Percentiles rank a stretch among this genome's conserved stretches.
phyloP scores from a whole-genome alignment of 2,113 vertebrate species.

The Chionis minor region DNA sequence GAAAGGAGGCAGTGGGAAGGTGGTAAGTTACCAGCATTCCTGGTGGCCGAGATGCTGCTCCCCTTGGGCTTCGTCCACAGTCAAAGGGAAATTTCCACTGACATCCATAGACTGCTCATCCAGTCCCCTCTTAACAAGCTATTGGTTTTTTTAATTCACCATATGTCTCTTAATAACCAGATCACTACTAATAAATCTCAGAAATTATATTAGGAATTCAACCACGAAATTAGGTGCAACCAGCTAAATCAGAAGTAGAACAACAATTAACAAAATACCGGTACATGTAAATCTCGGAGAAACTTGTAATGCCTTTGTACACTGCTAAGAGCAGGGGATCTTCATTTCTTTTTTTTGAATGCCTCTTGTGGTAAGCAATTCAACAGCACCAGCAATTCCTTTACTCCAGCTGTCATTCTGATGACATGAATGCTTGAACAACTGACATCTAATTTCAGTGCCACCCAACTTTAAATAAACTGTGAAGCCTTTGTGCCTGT shows the following conservation, averaged over 20 bases:
- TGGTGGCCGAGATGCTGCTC: background rate
- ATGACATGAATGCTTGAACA: background rate
- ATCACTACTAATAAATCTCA: conserved; percentile 8
- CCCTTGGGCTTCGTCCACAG: background rate
- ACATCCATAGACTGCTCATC: background rate
- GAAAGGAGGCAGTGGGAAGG: background rate
- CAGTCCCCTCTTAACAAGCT: background rate
- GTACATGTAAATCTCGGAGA: background rate
- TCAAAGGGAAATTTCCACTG: conserved; percentile 15
- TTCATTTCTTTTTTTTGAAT: background rate
- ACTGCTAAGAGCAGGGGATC: background rate
- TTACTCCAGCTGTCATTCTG: background rate
- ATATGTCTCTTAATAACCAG: conserved; percentile 16
- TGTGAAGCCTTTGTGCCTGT: background rate
- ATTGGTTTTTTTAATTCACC: background rate
- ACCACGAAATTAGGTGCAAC: background rate
- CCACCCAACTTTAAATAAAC: background rate
- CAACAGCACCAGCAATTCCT: background rate
- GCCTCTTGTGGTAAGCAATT: background rate
- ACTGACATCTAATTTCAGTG: background rate
- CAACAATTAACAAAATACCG: background rate
- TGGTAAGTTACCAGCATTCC: background rate
- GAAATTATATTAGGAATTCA: conserved; percentile 45
- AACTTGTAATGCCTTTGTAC: background rate
- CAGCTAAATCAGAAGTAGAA: conserved; percentile 9